phyloP scores from a whole-genome alignment of 2,888 invertebrate species.

The Pristionchus entomophagus region DNA sequence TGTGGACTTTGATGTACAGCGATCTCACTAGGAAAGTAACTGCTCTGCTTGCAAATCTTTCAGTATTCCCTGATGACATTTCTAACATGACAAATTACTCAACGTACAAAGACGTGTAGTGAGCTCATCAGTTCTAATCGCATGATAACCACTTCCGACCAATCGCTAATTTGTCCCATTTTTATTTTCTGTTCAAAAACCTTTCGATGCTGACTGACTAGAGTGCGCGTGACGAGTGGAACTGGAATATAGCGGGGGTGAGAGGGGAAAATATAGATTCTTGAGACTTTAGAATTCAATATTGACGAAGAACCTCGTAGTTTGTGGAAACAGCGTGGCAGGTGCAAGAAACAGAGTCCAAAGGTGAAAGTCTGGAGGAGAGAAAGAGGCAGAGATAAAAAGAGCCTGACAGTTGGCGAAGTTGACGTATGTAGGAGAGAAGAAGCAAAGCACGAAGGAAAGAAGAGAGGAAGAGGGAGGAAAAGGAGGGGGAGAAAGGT shows the following conservation, averaged over 20 bases:
- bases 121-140: too few relatives aligned
- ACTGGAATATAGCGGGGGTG: background rate
- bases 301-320: background rate
- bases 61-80: too few relatives aligned
- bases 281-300: background rate
- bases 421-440: background rate
- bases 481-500: background rate
- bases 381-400: background rate
- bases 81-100: too few relatives aligned
- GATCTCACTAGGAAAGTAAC: background rate
- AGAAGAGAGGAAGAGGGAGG: constrained; percentile 1
- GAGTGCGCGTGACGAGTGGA: background rate
- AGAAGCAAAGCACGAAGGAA: background rate
- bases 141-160: background rate
- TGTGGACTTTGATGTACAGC: background rate
- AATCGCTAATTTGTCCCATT: background rate
- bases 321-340: background rate
- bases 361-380: background rate
- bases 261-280: background rate
- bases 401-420: background rate
- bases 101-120: too few relatives aligned
- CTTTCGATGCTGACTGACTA: too few relatives aligned
- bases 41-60: background rate
- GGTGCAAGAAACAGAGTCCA: background rate
- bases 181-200: background rate